These are phyloP conservation scores for Hydropsyche tenuis DNA, from an alignment of 1,140 invertebrate genomes.

Conservation along the genomic window DNA sequence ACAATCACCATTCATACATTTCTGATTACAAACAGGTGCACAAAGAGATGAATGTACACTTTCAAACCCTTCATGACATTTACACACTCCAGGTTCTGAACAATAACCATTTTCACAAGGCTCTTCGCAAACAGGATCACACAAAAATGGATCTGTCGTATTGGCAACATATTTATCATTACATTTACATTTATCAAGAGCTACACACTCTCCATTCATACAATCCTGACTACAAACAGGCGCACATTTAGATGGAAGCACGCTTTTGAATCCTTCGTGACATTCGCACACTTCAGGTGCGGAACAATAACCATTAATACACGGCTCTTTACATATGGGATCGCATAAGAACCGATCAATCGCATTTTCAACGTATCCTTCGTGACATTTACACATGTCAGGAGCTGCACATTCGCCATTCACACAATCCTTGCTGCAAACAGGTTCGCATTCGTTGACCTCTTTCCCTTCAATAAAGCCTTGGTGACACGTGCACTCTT, in stretches of 20 bases:
- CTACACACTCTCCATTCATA: constrained; percentile 57
- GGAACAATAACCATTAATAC: constrained; percentile 60
- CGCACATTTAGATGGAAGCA: constrained; percentile 50
- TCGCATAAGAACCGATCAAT: too few relatives aligned
- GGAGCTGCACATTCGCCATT: constrained; percentile 61
- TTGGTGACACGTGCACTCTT: constrained; percentile 54
- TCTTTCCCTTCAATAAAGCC: constrained; percentile 53
- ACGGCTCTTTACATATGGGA: constrained; percentile 56
- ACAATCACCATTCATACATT: constrained; percentile 59
- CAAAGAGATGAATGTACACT: constrained; percentile 50
- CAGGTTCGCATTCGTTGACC: constrained; percentile 54
- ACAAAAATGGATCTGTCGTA: too few relatives aligned
- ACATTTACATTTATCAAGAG: constrained; percentile 55
- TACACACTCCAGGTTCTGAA: constrained; percentile 53
- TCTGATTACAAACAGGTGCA: constrained; percentile 55
- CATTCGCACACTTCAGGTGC: constrained; percentile 56
- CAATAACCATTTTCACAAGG: constrained; percentile 62
- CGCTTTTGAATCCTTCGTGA: constrained; percentile 53
- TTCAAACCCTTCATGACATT: too few relatives aligned
- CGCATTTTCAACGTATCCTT: background rate
- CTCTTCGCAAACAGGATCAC: too few relatives aligned
- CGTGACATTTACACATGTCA: constrained; percentile 28
- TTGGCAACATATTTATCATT: constrained; percentile 51
- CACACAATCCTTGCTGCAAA: constrained; percentile 56
- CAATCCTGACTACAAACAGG: constrained; percentile 59